Evolutionary conservation across 2,888 invertebrate genomes (phyloP).

Genomic region (Drosophila neonasuta): DNA sequence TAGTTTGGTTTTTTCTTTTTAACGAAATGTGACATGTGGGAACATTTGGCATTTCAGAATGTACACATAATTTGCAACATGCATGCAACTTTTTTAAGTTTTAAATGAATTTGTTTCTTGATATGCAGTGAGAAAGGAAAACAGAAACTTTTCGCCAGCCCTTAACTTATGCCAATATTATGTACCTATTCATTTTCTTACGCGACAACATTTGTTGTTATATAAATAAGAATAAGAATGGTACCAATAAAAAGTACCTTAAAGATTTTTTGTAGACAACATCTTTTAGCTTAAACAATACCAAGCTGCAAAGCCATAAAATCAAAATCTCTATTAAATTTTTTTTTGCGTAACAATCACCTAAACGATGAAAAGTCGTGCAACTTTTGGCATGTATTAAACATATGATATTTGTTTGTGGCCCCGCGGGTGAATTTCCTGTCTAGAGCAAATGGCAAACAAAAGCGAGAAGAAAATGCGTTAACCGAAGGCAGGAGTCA

Average conservation of each 20-base stretch:
- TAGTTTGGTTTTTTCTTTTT: conserved; percentile 20
- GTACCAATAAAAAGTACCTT: conserved; percentile 14
- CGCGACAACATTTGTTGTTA: conserved; percentile 29
- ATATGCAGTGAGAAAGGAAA: background rate
- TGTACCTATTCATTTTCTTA: background rate
- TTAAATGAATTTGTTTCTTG: conserved; percentile 46
- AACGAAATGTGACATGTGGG: conserved; percentile 58
- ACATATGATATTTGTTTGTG: conserved; percentile 76
- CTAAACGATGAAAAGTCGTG: conserved; percentile 28
- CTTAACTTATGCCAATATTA: conserved; percentile 5
- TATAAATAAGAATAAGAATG: conserved; percentile 15
- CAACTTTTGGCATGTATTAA: conserved; percentile 68
- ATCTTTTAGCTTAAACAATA: conserved; percentile 41
- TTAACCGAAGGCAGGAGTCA: conserved; percentile 8
- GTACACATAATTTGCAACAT: conserved; percentile 38
- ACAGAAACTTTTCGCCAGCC: conserved; percentile 12
- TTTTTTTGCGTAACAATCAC: conserved; percentile 37
- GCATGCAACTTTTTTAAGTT: conserved; percentile 49
- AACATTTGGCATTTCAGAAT: conserved; percentile 42
- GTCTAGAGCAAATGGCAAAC: conserved; percentile 68
- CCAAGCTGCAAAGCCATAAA: conserved; percentile 60
- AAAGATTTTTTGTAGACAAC: conserved; percentile 17
- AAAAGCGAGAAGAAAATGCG: conserved; percentile 17
- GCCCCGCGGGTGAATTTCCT: conserved; percentile 75
- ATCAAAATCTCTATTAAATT: conserved; percentile 74